Evolutionary conservation across 2,888 invertebrate genomes (phyloP).

Genomic region (Rotaria sp.): DNA sequence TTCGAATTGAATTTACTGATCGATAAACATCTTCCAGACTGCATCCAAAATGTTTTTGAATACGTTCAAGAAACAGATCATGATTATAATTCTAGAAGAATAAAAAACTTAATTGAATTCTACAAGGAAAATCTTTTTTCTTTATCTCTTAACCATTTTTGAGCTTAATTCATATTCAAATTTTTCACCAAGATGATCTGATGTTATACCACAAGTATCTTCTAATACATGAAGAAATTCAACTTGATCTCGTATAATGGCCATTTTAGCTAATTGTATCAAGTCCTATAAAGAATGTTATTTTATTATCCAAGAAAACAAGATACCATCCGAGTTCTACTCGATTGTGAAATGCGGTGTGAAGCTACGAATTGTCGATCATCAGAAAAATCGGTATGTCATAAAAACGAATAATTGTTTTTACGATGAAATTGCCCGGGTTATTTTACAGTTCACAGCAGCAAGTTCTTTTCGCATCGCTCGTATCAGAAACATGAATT

Average conservation of each 20-base stretch:
- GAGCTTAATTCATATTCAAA: not conserved
- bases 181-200: not conserved
- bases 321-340: no score
- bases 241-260: not conserved
- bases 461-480: no score
- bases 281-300: not conserved
- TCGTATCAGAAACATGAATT: no score
- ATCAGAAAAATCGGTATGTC: no score
- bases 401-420: no score
- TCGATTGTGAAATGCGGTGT: no score
- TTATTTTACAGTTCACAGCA: no score
- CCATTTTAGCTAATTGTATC: slow-evolving; percentile 1
- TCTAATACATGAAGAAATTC: not conserved
- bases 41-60: not conserved
- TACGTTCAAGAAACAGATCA: not conserved
- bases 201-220: not conserved
- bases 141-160: not conserved
- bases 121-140: not conserved
- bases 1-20: not conserved
- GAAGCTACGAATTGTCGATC: no score
- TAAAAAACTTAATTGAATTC: not conserved
- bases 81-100: not conserved
- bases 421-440: no score
- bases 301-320: no score
- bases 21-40: not conserved